Evolutionary conservation across 2,797 vertebrate genomes (phyloP).

Genomic region (Crypturellus tataupa): DNA sequence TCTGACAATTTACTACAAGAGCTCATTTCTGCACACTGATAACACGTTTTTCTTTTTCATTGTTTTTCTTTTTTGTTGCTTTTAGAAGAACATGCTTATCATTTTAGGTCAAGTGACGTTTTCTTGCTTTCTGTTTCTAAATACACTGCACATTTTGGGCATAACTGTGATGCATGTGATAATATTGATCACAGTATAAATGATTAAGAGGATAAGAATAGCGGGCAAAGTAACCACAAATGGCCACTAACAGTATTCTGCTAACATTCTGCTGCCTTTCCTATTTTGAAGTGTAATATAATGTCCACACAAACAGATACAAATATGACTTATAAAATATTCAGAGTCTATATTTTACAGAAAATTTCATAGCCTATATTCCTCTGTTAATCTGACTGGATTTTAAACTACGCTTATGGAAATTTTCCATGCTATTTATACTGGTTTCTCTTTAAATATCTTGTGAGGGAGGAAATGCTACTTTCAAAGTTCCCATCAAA

Average conservation of each 20-base stretch:
- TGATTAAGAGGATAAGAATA: neutral
- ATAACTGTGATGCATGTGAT: neutral
- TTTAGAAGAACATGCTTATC: neutral
- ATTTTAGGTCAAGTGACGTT: neutral
- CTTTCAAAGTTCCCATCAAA: conserved; percentile 45
- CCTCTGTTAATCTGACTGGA: neutral
- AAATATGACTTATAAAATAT: neutral
- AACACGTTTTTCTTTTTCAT: neutral
- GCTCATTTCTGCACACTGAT: neutral
- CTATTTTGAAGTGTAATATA: neutral
- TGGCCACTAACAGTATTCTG: neutral
- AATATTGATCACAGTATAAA: neutral
- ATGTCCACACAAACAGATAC: neutral
- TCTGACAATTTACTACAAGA: conserved; percentile 49
- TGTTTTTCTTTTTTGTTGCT: neutral
- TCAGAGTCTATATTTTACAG: neutral
- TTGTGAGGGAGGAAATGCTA: conserved; percentile 40
- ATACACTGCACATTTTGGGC: neutral
- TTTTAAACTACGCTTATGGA: conserved; percentile 22
- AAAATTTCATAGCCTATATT: neutral
- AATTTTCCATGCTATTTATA: conserved; percentile 28
- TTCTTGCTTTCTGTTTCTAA: conserved; percentile 8
- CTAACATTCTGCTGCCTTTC: neutral
- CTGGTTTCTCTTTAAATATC: conserved; percentile 47
- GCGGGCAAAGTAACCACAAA: neutral